Evolutionary conservation across 2,113 vertebrate species (phyloP).

Genomic region (Protomyctophum bolini): DNA sequence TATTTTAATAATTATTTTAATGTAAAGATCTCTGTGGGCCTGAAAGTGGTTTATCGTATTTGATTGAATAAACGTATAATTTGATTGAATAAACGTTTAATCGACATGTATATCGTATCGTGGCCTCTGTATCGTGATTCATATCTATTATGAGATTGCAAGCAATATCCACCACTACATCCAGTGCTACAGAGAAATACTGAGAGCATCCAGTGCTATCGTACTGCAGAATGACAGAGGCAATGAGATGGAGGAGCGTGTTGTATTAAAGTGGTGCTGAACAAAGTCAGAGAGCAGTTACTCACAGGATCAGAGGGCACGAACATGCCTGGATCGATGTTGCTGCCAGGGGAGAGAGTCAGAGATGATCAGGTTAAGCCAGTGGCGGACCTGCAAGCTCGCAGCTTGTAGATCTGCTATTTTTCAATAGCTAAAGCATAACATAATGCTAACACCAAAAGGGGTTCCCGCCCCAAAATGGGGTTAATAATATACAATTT

Average conservation of each 20-base stretch:
- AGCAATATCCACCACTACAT: not conserved
- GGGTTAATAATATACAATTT: too few relatives aligned
- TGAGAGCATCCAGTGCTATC: not conserved
- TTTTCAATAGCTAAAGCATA: too few relatives aligned
- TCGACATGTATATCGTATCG: too few relatives aligned
- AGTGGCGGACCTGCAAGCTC: not conserved
- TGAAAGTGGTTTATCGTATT: too few relatives aligned
- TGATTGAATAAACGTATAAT: too few relatives aligned
- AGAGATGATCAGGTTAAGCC: conserved; percentile 2
- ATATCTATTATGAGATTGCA: too few relatives aligned
- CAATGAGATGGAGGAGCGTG: not conserved
- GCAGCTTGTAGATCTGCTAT: not conserved
- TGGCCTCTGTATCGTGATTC: too few relatives aligned
- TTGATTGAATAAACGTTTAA: too few relatives aligned
- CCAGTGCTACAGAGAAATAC: not conserved
- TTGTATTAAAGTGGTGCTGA: not conserved
- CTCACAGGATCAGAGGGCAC: conserved; percentile 72
- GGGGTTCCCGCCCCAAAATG: too few relatives aligned
- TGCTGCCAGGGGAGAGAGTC: conserved; percentile 49
- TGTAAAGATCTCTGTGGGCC: too few relatives aligned
- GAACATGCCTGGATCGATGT: conserved; percentile 74
- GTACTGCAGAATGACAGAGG: not conserved
- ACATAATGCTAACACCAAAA: too few relatives aligned
- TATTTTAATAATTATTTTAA: too few relatives aligned
- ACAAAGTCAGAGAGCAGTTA: conserved; percentile 12